phyloP scores from a whole-genome alignment of 2,113 vertebrate genomes.

The Ptyas mucosa region DNA sequence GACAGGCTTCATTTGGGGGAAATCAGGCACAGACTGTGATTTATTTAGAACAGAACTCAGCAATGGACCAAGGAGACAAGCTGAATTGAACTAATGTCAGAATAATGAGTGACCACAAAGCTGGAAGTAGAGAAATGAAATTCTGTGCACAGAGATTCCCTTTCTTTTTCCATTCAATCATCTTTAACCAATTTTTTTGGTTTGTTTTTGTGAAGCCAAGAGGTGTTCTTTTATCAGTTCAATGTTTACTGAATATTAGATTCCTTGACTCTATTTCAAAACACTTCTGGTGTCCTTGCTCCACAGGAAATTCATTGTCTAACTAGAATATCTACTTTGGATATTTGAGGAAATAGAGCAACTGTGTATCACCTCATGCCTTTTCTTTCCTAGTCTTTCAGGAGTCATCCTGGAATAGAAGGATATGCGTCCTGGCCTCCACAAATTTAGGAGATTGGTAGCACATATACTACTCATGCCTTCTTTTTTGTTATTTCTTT shows the following conservation, averaged over 20 bases:
- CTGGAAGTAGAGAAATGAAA: background rate
- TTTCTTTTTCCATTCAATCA: background rate
- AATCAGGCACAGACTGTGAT: background rate
- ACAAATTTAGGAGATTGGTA: background rate
- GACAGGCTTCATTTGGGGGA: background rate
- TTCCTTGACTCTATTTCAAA: background rate
- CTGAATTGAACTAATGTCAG: background rate
- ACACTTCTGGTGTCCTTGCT: background rate
- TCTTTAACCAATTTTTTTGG: too few species aligned
- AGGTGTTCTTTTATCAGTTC: background rate
- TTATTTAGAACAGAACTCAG: background rate
- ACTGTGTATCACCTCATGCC: background rate
- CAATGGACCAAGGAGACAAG: background rate
- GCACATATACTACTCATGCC: background rate
- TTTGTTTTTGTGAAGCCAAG: background rate
- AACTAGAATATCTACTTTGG: background rate
- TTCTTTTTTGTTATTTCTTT: background rate
- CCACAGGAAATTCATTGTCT: background rate
- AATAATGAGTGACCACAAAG: background rate
- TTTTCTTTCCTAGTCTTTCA: background rate
- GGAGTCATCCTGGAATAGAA: background rate
- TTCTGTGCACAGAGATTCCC: too few species aligned
- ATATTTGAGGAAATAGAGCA: background rate
- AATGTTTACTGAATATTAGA: background rate
- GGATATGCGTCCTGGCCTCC: background rate